A percentile compares a stretch with the other conserved stretches of the same genome.
Evolutionary conservation across 1,140 invertebrate genomes (phyloP).

Genomic region (Coenobita brevimanus): DNA sequence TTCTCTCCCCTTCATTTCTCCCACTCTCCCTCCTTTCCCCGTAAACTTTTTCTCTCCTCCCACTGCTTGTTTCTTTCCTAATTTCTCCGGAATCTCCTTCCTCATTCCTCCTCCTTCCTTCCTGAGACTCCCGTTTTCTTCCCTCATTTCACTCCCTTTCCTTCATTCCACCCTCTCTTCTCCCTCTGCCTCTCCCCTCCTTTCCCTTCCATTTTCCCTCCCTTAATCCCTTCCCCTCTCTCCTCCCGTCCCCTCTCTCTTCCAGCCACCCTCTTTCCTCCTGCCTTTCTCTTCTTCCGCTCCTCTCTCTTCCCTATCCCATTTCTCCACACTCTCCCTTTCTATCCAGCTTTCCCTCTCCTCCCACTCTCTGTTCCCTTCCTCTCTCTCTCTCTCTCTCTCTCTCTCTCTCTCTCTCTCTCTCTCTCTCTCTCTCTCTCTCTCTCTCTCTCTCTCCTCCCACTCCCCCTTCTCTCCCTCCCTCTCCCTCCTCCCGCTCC

Average conservation of each 20-base stretch:
- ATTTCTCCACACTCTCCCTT: not conserved
- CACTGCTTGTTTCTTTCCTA: too few relatives aligned
- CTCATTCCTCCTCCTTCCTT: too few relatives aligned
- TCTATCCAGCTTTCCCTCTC: not conserved
- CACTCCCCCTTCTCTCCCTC: not conserved
- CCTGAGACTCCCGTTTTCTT: too few relatives aligned
- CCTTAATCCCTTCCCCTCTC: not conserved
- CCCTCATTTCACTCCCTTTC: not conserved
- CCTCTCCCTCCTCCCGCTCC: not conserved
- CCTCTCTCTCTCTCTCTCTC: not conserved
- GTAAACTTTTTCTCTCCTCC: too few relatives aligned
- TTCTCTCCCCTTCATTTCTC: not conserved
- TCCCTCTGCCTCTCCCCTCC: too few relatives aligned
- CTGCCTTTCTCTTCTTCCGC: not conserved
- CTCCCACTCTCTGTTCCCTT: not conserved
- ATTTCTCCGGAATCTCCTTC: too few relatives aligned
- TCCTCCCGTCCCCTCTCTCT: not conserved
- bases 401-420: not conserved
- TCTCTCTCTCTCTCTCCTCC: not conserved
- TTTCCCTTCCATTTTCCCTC: too few relatives aligned
- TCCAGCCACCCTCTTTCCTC: not conserved
- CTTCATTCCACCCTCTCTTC: not conserved
- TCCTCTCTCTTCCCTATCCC: not conserved
- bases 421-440: not conserved
- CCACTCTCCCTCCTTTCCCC: constrained; percentile 7